A percentile compares a stretch with the other conserved stretches of the same genome.
These are phyloP conservation scores for Platycheirus albimanus DNA, from an alignment of 2,888 invertebrate species.

Conservation along the genomic window DNA sequence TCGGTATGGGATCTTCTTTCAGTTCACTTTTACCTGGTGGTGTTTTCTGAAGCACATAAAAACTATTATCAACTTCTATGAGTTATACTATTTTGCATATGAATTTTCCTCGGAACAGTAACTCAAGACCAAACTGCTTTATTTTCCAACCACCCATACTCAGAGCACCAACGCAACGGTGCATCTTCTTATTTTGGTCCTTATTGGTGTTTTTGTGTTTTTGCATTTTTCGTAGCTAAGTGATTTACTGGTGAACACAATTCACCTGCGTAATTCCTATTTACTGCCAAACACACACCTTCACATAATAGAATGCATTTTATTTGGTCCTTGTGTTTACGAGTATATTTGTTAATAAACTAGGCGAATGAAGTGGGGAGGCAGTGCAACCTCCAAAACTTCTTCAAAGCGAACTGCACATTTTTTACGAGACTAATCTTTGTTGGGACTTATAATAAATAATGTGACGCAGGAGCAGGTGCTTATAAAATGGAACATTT, in stretches of 20 bases:
- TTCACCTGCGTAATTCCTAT: conserved; percentile 72
- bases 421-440: conserved; percentile 48
- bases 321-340: neutral
- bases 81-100: conserved; percentile 71
- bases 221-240: conserved; percentile 40
- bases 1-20: neutral
- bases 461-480: conserved; percentile 51
- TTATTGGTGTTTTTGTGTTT: conserved; percentile 25
- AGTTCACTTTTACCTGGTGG: neutral
- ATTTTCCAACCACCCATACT: neutral
- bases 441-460: conserved; percentile 63
- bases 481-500: conserved; percentile 51
- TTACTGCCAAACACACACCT: conserved; percentile 48
- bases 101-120: conserved; percentile 58
- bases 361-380: conserved; percentile 10
- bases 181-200: conserved; percentile 48
- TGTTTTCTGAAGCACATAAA: conserved; percentile 48
- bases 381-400: neutral
- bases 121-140: conserved; percentile 25
- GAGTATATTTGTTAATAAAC: conserved; percentile 25
- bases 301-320: conserved; percentile 34
- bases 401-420: conserved; percentile 38
- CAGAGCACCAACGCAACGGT: neutral
- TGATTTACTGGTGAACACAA: conserved; percentile 65
- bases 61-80: conserved; percentile 69